Conservation (phyloP, 2,797 vertebrate species). For the Miichthys miiuy region DNA sequence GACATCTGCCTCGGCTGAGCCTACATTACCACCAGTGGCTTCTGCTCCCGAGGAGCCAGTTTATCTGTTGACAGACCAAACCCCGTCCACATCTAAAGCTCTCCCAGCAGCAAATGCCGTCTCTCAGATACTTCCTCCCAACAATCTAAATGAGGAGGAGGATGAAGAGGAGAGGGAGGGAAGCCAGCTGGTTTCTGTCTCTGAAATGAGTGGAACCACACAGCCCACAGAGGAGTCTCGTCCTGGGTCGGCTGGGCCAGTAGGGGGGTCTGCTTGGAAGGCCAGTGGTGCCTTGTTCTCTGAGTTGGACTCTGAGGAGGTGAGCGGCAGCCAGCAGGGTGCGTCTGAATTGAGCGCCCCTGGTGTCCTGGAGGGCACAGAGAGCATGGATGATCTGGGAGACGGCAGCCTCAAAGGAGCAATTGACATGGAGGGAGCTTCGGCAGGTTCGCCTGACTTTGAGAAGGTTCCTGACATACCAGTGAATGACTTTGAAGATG, state of each 20-base stretch:
- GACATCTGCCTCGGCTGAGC: slow-evolving; percentile 25
- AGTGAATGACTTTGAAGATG: slow-evolving; percentile 79
- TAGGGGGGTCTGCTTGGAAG: slow-evolving; percentile 78
- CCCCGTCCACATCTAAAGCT: slow-evolving; percentile 32
- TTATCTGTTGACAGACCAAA: slow-evolving; percentile 48
- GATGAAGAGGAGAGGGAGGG: slow-evolving; percentile 84
- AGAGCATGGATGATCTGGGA: slow-evolving; percentile 87
- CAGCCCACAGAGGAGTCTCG: slow-evolving; percentile 87
- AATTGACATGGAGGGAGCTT: slow-evolving; percentile 85
- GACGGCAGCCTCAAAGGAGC: slow-evolving; percentile 87
- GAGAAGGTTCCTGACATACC: slow-evolving; percentile 86
- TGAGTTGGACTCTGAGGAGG: slow-evolving; percentile 87
- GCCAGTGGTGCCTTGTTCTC: slow-evolving; percentile 77
- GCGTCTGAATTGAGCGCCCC: slow-evolving; percentile 86
- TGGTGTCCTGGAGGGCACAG: slow-evolving; percentile 86
- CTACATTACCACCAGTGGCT: slow-evolving; percentile 29
- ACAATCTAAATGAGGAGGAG: slow-evolving; percentile 78
- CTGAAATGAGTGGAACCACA: slow-evolving; percentile 87
- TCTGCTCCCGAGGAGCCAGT: slow-evolving; percentile 30
- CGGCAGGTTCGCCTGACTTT: slow-evolving; percentile 85
- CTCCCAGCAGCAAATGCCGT: background rate
- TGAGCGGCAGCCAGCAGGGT: slow-evolving; percentile 87
- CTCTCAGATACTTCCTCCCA: slow-evolving; percentile 3
- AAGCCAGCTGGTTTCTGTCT: slow-evolving; percentile 85
- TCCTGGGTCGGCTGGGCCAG: slow-evolving; percentile 81